phyloP scores from a whole-genome alignment of 2,113 vertebrate genomes.

The Oreochromis aureus region DNA sequence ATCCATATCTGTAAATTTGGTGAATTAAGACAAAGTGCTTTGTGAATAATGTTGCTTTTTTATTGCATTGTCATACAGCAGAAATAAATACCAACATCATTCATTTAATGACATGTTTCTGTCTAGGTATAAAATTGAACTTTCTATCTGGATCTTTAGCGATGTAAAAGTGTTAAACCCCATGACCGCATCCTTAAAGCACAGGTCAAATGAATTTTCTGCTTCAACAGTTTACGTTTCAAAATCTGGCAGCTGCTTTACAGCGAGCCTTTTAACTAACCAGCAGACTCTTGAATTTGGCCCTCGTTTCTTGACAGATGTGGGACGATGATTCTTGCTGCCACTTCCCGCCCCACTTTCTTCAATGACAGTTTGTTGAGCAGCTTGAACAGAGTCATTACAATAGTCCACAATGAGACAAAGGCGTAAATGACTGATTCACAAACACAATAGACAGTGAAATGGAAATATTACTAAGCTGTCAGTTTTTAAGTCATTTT shows the following conservation, averaged over 20 bases:
- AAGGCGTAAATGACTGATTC: background rate
- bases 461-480: background rate
- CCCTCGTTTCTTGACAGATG: background rate
- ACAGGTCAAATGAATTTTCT: background rate
- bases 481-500: background rate
- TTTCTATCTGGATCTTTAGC: background rate
- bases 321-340: background rate
- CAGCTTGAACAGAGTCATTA: background rate
- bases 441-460: background rate
- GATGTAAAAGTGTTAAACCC: background rate
- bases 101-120: background rate
- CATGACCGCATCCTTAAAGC: background rate
- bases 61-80: too few species aligned
- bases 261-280: background rate
- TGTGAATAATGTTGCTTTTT: background rate
- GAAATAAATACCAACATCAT: background rate
- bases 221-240: background rate
- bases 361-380: background rate
- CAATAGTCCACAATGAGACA: background rate
- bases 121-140: background rate
- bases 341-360: background rate
- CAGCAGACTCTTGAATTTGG: background rate
- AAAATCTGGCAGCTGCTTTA: background rate
- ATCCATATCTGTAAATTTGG: background rate
- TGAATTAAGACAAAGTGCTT: background rate